phyloP scores from a whole-genome alignment of 1,140 invertebrate species.

The Monochamus saltuarius region DNA sequence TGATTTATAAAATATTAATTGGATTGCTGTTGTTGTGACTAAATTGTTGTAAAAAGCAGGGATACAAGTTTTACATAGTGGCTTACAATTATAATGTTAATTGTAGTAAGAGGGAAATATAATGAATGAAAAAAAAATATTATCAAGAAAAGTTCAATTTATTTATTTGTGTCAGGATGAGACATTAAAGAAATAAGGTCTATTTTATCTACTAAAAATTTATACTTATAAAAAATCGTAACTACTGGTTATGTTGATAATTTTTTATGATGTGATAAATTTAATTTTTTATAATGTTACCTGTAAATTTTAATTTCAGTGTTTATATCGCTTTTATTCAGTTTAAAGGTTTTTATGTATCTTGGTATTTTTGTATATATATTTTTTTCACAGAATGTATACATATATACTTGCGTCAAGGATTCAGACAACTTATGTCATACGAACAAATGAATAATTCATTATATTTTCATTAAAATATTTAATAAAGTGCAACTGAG shows the following conservation, averaged over 20 bases:
- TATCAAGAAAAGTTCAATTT: not conserved
- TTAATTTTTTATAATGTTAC: not conserved
- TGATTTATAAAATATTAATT: too few species aligned
- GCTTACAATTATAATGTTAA: slow-evolving; percentile 1
- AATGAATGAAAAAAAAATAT: slow-evolving; percentile 7
- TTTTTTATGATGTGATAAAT: not conserved
- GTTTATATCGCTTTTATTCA: not conserved
- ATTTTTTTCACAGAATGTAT: not conserved
- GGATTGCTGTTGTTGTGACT: too few species aligned
- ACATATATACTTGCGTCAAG: not conserved
- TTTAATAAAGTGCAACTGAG: too few species aligned
- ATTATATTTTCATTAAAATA: too few species aligned
- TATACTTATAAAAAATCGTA: not conserved
- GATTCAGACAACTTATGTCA: too few species aligned
- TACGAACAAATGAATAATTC: too few species aligned
- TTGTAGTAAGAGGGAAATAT: not conserved
- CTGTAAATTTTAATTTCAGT: not conserved
- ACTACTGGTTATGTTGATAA: not conserved
- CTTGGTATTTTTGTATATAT: not conserved
- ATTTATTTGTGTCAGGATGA: not conserved
- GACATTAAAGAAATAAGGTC: slow-evolving; percentile 10
- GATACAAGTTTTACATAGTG: slow-evolving; percentile 12
- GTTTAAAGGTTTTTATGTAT: not conserved
- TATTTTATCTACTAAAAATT: slow-evolving; percentile 9
- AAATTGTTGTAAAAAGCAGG: not conserved